Conservation (phyloP, 2,797 vertebrate genomes). For the Sebastiscus albofasciatus region DNA sequence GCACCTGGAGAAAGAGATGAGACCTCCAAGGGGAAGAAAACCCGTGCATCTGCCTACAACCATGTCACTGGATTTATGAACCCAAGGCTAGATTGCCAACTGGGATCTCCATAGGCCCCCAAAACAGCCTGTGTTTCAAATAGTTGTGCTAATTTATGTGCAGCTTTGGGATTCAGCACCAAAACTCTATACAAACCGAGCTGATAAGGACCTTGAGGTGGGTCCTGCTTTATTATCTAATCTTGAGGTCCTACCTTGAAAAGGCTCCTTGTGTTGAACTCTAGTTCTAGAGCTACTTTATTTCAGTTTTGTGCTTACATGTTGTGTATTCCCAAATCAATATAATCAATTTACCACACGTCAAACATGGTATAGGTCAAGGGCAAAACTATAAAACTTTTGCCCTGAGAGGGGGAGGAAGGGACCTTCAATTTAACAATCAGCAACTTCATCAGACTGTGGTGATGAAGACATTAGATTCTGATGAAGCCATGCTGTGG, state of each 20-base stretch:
- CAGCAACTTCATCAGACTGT: neutral
- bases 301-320: neutral
- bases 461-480: neutral
- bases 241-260: neutral
- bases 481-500: neutral
- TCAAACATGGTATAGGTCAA: neutral
- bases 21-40: neutral
- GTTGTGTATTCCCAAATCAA: neutral
- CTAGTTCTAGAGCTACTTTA: neutral
- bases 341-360: neutral
- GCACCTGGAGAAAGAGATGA: neutral
- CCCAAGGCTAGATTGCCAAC: neutral
- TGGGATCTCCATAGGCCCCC: neutral
- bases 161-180: neutral
- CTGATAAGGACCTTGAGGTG: neutral
- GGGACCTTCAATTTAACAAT: neutral
- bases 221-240: constrained; percentile 1
- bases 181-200: neutral
- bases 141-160: neutral
- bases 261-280: neutral
- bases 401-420: neutral
- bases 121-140: neutral
- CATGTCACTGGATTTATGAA: constrained; percentile 83
- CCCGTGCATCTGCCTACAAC: constrained; percentile 64
- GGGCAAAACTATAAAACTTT: neutral